These are phyloP conservation scores for Bothrops alternatus DNA, from an alignment of 2,797 vertebrate species.

Conservation along the genomic window DNA sequence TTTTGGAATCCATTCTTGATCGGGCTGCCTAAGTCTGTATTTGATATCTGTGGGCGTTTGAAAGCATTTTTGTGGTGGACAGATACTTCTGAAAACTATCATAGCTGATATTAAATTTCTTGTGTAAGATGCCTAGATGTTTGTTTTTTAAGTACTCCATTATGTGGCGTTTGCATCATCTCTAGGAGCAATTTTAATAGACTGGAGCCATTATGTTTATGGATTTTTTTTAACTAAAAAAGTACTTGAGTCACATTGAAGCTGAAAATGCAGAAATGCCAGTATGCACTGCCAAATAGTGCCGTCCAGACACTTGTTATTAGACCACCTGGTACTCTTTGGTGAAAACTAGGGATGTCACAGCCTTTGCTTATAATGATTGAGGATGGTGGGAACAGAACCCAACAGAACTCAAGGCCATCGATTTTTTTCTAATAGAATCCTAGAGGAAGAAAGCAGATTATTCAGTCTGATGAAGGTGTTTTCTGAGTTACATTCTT, in stretches of 20 bases:
- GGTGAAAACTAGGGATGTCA: background rate
- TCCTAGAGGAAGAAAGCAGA: background rate
- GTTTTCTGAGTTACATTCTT: background rate
- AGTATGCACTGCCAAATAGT: conserved; percentile 20
- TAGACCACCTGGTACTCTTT: background rate
- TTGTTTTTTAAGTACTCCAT: conserved; percentile 38
- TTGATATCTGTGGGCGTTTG: conserved; percentile 17
- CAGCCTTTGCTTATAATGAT: background rate
- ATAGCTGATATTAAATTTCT: conserved; percentile 14
- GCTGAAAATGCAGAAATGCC: conserved; percentile 32
- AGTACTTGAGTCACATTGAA: conserved; percentile 9
- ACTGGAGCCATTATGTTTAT: conserved; percentile 36
- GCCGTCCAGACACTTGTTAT: conserved; percentile 28
- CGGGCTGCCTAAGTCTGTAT: conserved; percentile 22
- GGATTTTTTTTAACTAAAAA: conserved; percentile 26
- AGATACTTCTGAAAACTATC: conserved; percentile 14
- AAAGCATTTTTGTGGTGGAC: background rate
- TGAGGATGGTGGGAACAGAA: background rate
- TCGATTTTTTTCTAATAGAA: background rate
- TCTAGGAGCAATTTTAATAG: conserved; percentile 38
- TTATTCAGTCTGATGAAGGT: background rate
- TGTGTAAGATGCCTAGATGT: background rate
- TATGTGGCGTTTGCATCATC: conserved; percentile 33
- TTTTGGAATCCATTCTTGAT: conserved; percentile 34
- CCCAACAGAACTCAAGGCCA: background rate